Evolutionary conservation across 2,113 vertebrate genomes (phyloP), one percentile per base, ranked within the genome.

Genomic region (Toxotes jaculatrix): DNA sequence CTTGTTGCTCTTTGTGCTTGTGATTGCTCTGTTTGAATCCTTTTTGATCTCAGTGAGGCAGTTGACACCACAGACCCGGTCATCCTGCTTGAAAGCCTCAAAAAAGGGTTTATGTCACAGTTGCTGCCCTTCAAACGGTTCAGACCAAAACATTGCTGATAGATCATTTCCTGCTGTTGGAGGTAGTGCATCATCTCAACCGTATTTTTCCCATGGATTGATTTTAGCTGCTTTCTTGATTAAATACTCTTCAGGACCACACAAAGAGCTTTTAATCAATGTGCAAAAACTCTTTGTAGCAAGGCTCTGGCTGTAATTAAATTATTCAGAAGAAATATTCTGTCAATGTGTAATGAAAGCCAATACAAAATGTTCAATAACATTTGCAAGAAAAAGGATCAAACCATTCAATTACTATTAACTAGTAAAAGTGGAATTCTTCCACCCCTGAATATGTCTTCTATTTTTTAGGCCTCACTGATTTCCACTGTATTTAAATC

Each of bases 41-140:
- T 17, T 87, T 88, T 75, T 83, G 77, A 83, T 89, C 76, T 75
- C 80, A 59, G 63, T 49, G 40, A 82, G 74, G 64, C 71, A n/a
- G 67, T 74, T 85, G 88, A 89, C 82, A 79, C 57, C 47, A 4
- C 55, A 43, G 74, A 76, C 75, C 76, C 57, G 83, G 89, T 87
- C 87, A 83, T 63, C 40, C 49, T 40, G 51, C 87, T 82, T 75
- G 61, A 88, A 90, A 88, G 85, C 88, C 68, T 74, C 7, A 57
- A 86, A 84, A 87, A 83, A 64, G 70, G 74, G 71, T 84, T 82
- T 60, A 73, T 84, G 87, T 88, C 83, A 83, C 79, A 84, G 84
- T 79, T 71, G 61, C 49, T 73, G 71, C 66, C 65, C 80, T 90
- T 86, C 74, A 84, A 88, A 90, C 21, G 31, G 49, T 56, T 72